phyloP scores from a whole-genome alignment of 2,888 invertebrate species.

The Oxyscelio sp. region DNA sequence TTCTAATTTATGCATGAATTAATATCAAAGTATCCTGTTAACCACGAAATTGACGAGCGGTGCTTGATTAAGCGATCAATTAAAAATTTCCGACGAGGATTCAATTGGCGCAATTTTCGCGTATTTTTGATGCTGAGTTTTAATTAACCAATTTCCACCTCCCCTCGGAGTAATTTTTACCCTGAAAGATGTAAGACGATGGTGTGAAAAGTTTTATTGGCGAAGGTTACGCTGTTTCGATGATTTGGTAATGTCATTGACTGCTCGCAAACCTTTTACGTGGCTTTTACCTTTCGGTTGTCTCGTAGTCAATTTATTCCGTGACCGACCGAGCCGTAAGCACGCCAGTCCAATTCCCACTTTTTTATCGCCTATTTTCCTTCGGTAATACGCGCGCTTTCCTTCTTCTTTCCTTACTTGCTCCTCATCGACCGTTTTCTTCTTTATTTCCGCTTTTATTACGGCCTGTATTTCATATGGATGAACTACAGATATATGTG shows the following conservation, averaged over 20 bases:
- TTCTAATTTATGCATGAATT: constrained; percentile 33
- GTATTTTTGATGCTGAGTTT: no score
- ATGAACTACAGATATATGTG: constrained; percentile 48
- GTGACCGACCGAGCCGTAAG: constrained; percentile 55
- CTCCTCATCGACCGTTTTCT: constrained; percentile 39
- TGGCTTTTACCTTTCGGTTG: constrained; percentile 36
- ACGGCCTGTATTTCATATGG: constrained; percentile 50
- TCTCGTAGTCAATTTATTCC: constrained; percentile 60
- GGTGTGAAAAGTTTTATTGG: constrained; percentile 18
- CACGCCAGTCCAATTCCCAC: constrained; percentile 57
- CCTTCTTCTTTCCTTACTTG: constrained; percentile 8
- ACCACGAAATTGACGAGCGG: not conserved
- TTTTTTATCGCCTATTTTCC: constrained; percentile 54
- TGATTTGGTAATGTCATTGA: constrained; percentile 46
- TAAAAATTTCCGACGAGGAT: constrained; percentile 9
- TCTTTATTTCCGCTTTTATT: constrained; percentile 56
- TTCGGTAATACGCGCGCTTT: constrained; percentile 44
- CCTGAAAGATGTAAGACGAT: not conserved
- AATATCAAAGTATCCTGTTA: constrained; percentile 23
- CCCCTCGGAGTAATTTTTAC: no score
- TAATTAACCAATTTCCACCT: no score
- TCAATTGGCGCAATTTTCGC: no score
- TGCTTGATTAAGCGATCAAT: constrained; percentile 26
- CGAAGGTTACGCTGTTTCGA: constrained; percentile 41
- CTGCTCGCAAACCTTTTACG: constrained; percentile 50